Percentiles rank a stretch among this genome's conserved stretches.
Conservation (phyloP, 2,797 vertebrate genomes). For the Sebastes taczanowskii region DNA sequence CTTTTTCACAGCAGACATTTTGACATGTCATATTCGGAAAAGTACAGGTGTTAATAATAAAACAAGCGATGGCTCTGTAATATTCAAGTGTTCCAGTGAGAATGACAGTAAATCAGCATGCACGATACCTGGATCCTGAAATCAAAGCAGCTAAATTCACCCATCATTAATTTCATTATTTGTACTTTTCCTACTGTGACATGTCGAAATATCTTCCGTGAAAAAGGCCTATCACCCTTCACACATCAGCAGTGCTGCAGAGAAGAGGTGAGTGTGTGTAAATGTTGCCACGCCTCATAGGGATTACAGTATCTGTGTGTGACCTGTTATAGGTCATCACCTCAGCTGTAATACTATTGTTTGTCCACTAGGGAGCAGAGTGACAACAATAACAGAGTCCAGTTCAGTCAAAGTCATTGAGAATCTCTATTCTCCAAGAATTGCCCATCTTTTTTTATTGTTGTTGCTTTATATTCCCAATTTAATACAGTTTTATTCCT, state of each 20-base stretch:
- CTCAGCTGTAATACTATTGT: neutral
- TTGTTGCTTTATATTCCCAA: neutral
- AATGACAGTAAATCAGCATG: no score
- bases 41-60: no score
- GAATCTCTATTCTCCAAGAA: neutral
- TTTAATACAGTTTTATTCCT: neutral
- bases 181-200: no score
- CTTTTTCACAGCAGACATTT: no score
- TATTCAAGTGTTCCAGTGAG: no score
- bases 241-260: neutral
- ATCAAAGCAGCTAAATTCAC: no score
- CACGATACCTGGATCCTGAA: no score
- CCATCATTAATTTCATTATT: no score
- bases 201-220: no score
- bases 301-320: neutral
- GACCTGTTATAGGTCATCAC: neutral
- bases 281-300: neutral
- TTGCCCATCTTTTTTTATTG: neutral
- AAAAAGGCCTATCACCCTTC: neutral
- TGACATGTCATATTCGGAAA: no score
- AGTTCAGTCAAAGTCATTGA: neutral
- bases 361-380: slow-evolving; percentile 46
- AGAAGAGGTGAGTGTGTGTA: neutral
- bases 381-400: neutral
- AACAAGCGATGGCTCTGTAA: no score